Evolutionary conservation across 2,797 vertebrate genomes (phyloP).

Genomic region (Salarias fasciatus): DNA sequence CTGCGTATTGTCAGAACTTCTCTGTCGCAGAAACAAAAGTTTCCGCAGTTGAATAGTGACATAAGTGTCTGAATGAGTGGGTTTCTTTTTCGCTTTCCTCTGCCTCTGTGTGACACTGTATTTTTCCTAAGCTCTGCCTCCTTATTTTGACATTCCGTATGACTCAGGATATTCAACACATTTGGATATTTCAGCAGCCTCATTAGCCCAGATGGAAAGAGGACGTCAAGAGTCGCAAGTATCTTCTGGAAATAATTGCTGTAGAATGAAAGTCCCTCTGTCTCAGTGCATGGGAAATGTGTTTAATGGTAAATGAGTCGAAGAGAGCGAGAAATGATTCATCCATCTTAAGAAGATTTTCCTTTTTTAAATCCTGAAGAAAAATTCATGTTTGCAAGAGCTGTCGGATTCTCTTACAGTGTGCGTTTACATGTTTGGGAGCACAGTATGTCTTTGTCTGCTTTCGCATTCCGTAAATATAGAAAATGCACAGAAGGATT

Average conservation of each 20-base stretch:
- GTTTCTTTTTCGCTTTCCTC: slow-evolving; percentile 26
- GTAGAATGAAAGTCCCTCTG: slow-evolving; percentile 57
- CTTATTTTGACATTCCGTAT: slow-evolving; percentile 11
- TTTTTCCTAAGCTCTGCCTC: slow-evolving; percentile 6
- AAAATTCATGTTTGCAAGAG: slow-evolving; percentile 10
- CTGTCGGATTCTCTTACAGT: not conserved
- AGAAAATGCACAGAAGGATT: not conserved
- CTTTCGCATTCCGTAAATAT: not conserved
- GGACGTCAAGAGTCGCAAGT: slow-evolving; percentile 21
- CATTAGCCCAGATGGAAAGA: slow-evolving; percentile 41
- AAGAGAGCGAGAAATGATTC: slow-evolving; percentile 32
- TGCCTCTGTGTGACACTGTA: slow-evolving; percentile 5
- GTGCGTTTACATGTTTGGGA: not conserved
- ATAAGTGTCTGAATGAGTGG: slow-evolving; percentile 26
- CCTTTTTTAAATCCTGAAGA: slow-evolving; percentile 21
- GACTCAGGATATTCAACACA: slow-evolving; percentile 12
- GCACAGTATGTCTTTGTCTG: not conserved
- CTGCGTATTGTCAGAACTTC: not conserved
- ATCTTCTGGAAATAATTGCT: slow-evolving; percentile 49
- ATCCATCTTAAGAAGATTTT: slow-evolving; percentile 41
- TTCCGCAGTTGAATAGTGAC: slow-evolving; percentile 31
- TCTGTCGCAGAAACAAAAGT: not conserved
- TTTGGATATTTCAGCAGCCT: slow-evolving; percentile 29
- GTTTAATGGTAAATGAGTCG: slow-evolving; percentile 37
- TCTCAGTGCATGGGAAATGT: slow-evolving; percentile 50